phyloP scores from a whole-genome alignment of 2,113 vertebrate genomes.

The Hippocampus abdominalis region DNA sequence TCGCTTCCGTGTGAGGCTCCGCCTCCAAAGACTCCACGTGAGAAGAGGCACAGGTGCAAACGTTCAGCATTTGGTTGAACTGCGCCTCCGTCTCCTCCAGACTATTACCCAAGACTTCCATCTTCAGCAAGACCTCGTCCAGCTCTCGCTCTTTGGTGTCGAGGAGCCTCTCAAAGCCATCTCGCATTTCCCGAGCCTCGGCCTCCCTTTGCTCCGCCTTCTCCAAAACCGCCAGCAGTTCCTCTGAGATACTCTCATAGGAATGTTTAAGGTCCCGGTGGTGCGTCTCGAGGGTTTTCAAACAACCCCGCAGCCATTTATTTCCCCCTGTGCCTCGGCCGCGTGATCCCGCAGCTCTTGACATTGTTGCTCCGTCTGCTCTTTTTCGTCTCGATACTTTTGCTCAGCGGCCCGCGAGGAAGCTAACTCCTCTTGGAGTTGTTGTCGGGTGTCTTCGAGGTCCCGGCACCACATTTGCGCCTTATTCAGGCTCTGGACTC shows the following conservation, averaged over 20 bases:
- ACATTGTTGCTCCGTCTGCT: slow-evolving; percentile 71
- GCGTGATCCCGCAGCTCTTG: slow-evolving; percentile 82
- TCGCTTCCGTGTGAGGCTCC: slow-evolving; percentile 49
- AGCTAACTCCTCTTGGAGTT: slow-evolving; percentile 61
- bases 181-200: slow-evolving; percentile 75
- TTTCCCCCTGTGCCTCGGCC: slow-evolving; percentile 67
- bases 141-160: slow-evolving; percentile 83
- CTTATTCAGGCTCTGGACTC: slow-evolving; percentile 33
- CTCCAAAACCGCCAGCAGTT: slow-evolving; percentile 74
- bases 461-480: slow-evolving; percentile 36
- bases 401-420: slow-evolving; percentile 55
- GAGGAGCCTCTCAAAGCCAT: slow-evolving; percentile 75
- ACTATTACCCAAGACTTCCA: slow-evolving; percentile 79
- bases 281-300: slow-evolving; percentile 78
- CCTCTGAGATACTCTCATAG: slow-evolving; percentile 71
- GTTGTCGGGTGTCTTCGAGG: slow-evolving; percentile 50
- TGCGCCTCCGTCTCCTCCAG: slow-evolving; percentile 81
- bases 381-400: slow-evolving; percentile 78
- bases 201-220: slow-evolving; percentile 76
- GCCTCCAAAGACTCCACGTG: slow-evolving; percentile 42
- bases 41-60: slow-evolving; percentile 26
- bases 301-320: slow-evolving; percentile 74
- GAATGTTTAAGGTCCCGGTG: slow-evolving; percentile 81
- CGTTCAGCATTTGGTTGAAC: slow-evolving; percentile 58
- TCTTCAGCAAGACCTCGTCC: slow-evolving; percentile 82